Base-by-base conservation (phyloP, 2,888 invertebrate genomes). In the Cephalotes varians region DNA sequence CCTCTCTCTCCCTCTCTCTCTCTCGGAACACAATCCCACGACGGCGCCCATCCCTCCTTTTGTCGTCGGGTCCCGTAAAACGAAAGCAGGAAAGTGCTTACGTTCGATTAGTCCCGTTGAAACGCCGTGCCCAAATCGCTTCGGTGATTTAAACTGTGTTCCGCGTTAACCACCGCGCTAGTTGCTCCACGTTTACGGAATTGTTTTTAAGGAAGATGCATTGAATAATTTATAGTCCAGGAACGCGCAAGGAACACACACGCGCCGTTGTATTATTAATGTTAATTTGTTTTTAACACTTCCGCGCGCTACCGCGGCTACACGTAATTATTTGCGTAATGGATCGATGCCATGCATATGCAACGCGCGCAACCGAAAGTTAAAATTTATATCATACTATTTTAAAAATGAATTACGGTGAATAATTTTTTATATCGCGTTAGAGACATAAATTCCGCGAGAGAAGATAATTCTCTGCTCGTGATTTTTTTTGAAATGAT, bases 101-200 rank as follows among this genome's bases (percentile, higher is more conserved):
- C n/a, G 49, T 79, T 82, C 69, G 82, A 82, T 82, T 71, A 62
- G 56, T 18, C n/a, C 21, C 18, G 28, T 34, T 44, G 18, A 40
- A 74, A 21, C 47, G 25, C 25, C 10, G 21, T 28, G n/a, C 40
- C 15, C 10, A 9, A 60, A 21, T 74, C 60, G 60, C 18, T 54
- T 0, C 9, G 4, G 34, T 12, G 44, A 71, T 79, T 71, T 77
- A 31, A 56, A 44, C 2, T 51, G 25, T 21, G 21, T 21, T 44
- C 34, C 44, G 44, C 69, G 25, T 44, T 56, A 77, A 58, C 56
- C 12, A 4, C 37, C 34, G 12, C 31, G 44, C 44, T 79, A 79
- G 71, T 79, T 58, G 44, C 18, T 47, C 18, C 5, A 34, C 34
- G 44, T 69, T 69, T 71, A 56, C 34, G 5, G 31, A 69, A 79